Base-by-base conservation (phyloP, 2,797 vertebrate species). In the Cuculus canorus region DNA sequence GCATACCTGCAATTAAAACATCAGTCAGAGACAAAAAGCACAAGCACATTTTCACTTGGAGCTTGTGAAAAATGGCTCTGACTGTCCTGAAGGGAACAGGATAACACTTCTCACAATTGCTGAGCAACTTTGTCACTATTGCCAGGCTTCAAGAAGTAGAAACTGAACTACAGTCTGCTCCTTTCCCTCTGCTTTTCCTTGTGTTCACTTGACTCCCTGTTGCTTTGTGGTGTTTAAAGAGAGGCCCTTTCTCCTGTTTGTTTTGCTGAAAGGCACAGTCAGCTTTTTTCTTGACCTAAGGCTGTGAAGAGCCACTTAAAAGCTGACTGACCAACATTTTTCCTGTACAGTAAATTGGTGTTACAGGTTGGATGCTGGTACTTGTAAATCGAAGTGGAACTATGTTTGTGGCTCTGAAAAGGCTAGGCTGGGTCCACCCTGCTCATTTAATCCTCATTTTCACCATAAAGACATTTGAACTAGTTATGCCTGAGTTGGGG, bases 121-220 rank as follows among this genome's bases (percentile, higher is more conserved):
- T 89, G 69, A 86, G 45, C 17, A 71, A 11, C 61, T 78, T 57
- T 82, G 54, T 9, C 27, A 77, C 88, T 64, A 24, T 48, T 21
- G 33, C 45, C 16, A 48, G 12, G 9, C 30, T 69, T 85, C 79
- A 76, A 75, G 22, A 82, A 82, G 33, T 11, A 86, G 45, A 57
- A 65, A 17, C 11, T 30, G 17, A 82, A 32, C 0, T 0, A 41
- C 24, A 88, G n/a, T 28, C 24, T 1, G 0, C 6, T 60, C n/a
- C 19, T 53, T 83, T 57, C 17, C 5, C 5, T 48, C n/a, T 33
- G 19, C 59, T 76, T 70, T 79, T 33, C 17, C 41, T 72, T 18
- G 14, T 32, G 27, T 47, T 47, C 22, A 2, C 23, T 78, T 82
- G 39, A 43, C 28, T 90, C 54, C 27, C 68, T 63, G 41, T 5